These are phyloP conservation scores for Volucella inanis DNA, from an alignment of 2,888 invertebrate genomes.

Conservation along the genomic window DNA sequence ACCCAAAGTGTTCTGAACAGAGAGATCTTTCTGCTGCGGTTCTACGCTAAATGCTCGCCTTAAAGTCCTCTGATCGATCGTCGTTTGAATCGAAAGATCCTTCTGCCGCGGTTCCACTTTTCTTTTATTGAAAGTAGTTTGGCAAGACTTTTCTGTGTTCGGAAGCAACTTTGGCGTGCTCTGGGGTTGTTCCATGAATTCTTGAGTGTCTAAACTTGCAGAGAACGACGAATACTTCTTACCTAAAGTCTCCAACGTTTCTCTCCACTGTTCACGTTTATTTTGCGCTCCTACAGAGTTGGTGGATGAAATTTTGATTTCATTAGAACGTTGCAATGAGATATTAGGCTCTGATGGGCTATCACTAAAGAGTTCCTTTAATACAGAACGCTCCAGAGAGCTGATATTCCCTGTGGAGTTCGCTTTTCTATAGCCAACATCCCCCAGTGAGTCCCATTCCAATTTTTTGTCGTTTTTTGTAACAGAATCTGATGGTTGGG, in stretches of 20 bases:
- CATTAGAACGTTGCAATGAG: slow-evolving; percentile 6
- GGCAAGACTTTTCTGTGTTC: slow-evolving; percentile 35
- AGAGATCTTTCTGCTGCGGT: background rate
- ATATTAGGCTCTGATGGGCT: slow-evolving; percentile 72
- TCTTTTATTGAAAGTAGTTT: slow-evolving; percentile 15
- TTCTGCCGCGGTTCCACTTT: background rate
- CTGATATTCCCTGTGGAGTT: slow-evolving; percentile 84
- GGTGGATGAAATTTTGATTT: slow-evolving; percentile 6
- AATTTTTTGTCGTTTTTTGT: slow-evolving; percentile 88
- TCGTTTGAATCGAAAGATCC: too few relatives aligned
- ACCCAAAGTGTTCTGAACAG: too few relatives aligned
- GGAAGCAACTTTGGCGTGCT: slow-evolving; percentile 53
- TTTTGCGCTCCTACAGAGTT: background rate
- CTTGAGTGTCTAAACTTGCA: slow-evolving; percentile 42
- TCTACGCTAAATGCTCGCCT: background rate
- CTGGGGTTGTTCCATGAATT: slow-evolving; percentile 48
- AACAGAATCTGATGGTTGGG: slow-evolving; percentile 89
- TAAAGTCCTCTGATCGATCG: background rate
- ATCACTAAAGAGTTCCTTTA: slow-evolving; percentile 78
- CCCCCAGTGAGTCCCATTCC: slow-evolving; percentile 95
- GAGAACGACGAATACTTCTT: slow-evolving; percentile 72
- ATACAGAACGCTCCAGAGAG: slow-evolving; percentile 80
- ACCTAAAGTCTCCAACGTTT: slow-evolving; percentile 69
- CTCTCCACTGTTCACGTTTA: slow-evolving; percentile 73
- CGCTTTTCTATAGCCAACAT: slow-evolving; percentile 90